Conservation (phyloP, 2,888 invertebrate species). For the Zhuqinia jingwanae region DNA sequence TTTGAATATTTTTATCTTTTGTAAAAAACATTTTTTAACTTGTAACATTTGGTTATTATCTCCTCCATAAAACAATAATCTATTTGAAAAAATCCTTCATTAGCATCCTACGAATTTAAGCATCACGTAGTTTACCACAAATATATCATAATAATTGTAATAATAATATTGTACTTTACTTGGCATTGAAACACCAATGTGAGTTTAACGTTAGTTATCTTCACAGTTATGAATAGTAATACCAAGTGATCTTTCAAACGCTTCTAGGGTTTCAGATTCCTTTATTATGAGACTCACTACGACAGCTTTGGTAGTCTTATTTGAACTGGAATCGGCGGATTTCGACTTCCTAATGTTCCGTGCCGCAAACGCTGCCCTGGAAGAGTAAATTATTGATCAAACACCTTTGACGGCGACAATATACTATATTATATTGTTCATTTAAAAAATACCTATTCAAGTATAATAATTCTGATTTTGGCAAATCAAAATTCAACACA, state of each 20-base stretch:
- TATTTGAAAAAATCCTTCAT: no score
- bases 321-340: not conserved
- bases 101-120: no score
- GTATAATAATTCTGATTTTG: conserved; percentile 48
- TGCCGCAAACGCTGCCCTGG: conserved; percentile 57
- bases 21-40: no score
- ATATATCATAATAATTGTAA: no score
- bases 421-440: not conserved
- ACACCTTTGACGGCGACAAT: no score
- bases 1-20: no score
- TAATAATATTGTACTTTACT: no score
- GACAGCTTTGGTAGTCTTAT: conserved; percentile 17
- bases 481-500: conserved; percentile 74
- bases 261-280: conserved; percentile 34
- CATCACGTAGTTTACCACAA: no score
- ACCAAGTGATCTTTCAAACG: conserved; percentile 34
- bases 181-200: no score
- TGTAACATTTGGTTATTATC: no score
- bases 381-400: not conserved
- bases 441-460: conserved; percentile 61
- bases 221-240: conserved; percentile 44
- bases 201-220: not conserved
- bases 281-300: conserved; percentile 57
- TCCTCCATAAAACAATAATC: no score
- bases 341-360: conserved; percentile 8